A percentile compares a stretch with the other conserved stretches of the same genome.
phyloP scores from a whole-genome alignment of 2,888 invertebrate species.

The Synanthedon tipuliformis region DNA sequence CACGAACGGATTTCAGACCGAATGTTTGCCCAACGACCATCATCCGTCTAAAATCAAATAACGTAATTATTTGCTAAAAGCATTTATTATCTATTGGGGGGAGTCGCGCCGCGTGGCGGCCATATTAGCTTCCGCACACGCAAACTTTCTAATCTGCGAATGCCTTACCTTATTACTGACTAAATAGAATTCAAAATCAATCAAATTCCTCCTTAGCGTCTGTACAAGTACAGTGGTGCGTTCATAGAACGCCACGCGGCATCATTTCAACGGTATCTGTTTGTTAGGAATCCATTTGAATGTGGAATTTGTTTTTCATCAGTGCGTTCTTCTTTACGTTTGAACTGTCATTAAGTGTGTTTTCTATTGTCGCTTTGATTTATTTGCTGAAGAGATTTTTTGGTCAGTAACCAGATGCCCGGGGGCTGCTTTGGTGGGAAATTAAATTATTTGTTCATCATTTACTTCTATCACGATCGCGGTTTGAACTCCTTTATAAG shows the following conservation, averaged over 20 bases:
- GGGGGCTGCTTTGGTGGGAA: constrained; percentile 31
- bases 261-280: constrained; percentile 63
- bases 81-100: constrained; percentile 61
- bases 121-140: constrained; percentile 10
- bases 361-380: constrained; percentile 40
- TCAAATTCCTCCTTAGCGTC: not conserved
- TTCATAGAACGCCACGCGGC: constrained; percentile 49
- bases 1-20: constrained; percentile 35
- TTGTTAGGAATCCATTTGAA: constrained; percentile 57
- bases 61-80: constrained; percentile 66
- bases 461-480: not conserved
- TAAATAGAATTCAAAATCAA: constrained; percentile 7
- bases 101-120: constrained; percentile 50
- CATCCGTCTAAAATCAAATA: constrained; percentile 66
- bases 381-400: constrained; percentile 52
- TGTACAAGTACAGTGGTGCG: not conserved
- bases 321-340: constrained; percentile 49
- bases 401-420: constrained; percentile 33
- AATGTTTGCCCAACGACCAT: constrained; percentile 56
- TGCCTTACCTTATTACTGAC: not conserved
- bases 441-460: constrained; percentile 5
- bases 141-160: not conserved
- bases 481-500: too few relatives aligned
- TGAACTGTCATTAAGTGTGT: constrained; percentile 55
- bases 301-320: constrained; percentile 65